Evolutionary conservation across 2,113 vertebrate species (phyloP), one percentile per base, ranked within the genome.

Genomic region (Amblyopsis rosae): DNA sequence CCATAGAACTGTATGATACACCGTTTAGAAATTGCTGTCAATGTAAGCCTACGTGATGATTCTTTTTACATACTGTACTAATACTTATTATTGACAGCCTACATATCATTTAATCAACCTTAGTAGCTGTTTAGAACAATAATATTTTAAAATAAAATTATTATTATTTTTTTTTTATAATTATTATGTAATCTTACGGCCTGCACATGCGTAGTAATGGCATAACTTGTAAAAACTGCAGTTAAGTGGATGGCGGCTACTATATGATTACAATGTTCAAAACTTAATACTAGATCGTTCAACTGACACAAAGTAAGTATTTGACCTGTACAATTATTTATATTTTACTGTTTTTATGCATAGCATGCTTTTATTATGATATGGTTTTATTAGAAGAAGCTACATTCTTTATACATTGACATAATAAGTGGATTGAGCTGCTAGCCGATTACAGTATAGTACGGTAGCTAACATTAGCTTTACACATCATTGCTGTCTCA

Each of bases 141-240:
- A 0, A 50, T 1, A 50, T 50, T 9, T 13, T 50, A 11, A 8
- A 12, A 50, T 50, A 19, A 19, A 19, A 9, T 12, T 12, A 50
- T 50, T 13, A 10, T 12, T 13, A 49, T 12, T 13, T 13, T 11
- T 13, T 26, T 26, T 26, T 19, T 3, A 50, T 50, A 8, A 12
- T 26, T 50, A 50, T 50, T 50, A 11, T 50, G 49, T 50, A 7
- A 5, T 35, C 26, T 3, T 7, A 0, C 19, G 6, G 5, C 3
- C 6, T 5, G 60, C 84, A 82, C 86, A 80, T 80, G 87, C 85
- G 76, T 76, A 35, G 32, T 9, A 4, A 7, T 2, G 5, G 9
- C 0, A n/a, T 12, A 32, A 9, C 55, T n/a, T 26, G 66, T 76
- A 12, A 56, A 16, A 16, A 48, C 4, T 46, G 13, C 10, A 50